Evolutionary conservation across 1,140 invertebrate genomes (phyloP), one percentile per base, ranked within the genome.

Genomic region (Muscidifurax raptorellus): DNA sequence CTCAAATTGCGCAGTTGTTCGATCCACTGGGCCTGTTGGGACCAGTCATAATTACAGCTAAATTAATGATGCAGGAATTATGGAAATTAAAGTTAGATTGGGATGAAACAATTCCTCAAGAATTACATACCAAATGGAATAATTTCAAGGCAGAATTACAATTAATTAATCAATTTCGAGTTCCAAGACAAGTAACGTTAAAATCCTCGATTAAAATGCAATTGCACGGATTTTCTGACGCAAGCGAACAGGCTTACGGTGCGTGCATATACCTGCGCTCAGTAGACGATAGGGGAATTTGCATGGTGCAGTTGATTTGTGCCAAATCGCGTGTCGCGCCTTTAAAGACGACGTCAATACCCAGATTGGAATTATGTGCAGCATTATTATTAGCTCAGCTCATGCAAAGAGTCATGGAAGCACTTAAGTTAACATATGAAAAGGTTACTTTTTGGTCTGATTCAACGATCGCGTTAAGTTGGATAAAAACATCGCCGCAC

Each of bases 311-410:
- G 15, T 40, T 86, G 3, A 47, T 90, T 27, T 86, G 83, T 47
- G 80, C 91, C 0, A 93, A 94, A 86, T 83, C 87, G 12, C 88
- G 89, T 85, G 91, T 93, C 3, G 89, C 92, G 12, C 92, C 93
- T 9, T 30, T 92, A 0, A 91, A 92, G 88, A 82, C 84, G 12
- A 76, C 88, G 18, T 83, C 92, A 15, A 88, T 92, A 82, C 89
- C 92, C 12, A n/a, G 91, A 36, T 74, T 93, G 22, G 93, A 94
- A 85, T 85, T 94, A 5, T 90, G 86, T 30, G 93, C 89, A 2
- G 91, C n/a, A 91, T 0, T 47, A 91, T n/a, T 93, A 12, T 88
- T 89, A 4, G 88, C 88, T 12, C 32, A 81, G 59, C 75, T 88
- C 18, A 84, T 86, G 27, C 64, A 78, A 25, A 86, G 69, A 69